phyloP scores from a whole-genome alignment of 92 coral and sea anemone species.

The Palythoa grandis region DNA sequence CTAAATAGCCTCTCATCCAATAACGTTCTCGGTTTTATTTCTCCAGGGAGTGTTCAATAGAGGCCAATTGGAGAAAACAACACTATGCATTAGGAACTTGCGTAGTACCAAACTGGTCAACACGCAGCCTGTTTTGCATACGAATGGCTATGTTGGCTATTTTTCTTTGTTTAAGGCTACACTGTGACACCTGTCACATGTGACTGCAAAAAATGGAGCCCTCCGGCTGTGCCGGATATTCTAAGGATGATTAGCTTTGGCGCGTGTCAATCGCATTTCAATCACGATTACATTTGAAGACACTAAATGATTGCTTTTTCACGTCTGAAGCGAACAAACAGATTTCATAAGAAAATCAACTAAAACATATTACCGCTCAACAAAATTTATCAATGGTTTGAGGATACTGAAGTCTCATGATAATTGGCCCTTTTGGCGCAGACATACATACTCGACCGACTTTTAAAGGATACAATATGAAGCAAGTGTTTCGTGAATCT shows the following conservation, averaged over 20 bases:
- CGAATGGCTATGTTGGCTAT: conserved; percentile 24
- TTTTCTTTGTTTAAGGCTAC: conserved; percentile 34
- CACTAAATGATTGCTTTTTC: background rate
- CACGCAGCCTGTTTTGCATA: conserved; percentile 50
- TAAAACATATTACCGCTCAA: background rate
- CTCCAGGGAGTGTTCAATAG: conserved; percentile 42
- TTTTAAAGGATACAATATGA: background rate
- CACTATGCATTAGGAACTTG: conserved; percentile 5
- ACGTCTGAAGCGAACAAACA: background rate
- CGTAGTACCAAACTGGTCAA: conserved; percentile 16
- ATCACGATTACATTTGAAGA: background rate
- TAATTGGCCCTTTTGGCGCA: background rate
- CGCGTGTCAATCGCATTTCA: conserved; percentile 27
- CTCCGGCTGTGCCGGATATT: background rate
- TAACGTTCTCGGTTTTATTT: conserved; percentile 18
- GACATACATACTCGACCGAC: background rate
- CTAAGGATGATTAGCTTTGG: conserved; percentile 25
- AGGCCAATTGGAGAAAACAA: conserved; percentile 35
- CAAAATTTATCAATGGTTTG: background rate
- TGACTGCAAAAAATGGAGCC: conserved; percentile 9
- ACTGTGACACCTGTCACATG: conserved; percentile 44
- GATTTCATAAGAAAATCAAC: background rate
- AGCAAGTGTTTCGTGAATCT: background rate
- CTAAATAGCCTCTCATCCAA: conserved; percentile 30
- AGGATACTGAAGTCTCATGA: background rate